Evolutionary conservation across 2,113 vertebrate genomes (phyloP).

Genomic region (Ardeotis arabs): DNA sequence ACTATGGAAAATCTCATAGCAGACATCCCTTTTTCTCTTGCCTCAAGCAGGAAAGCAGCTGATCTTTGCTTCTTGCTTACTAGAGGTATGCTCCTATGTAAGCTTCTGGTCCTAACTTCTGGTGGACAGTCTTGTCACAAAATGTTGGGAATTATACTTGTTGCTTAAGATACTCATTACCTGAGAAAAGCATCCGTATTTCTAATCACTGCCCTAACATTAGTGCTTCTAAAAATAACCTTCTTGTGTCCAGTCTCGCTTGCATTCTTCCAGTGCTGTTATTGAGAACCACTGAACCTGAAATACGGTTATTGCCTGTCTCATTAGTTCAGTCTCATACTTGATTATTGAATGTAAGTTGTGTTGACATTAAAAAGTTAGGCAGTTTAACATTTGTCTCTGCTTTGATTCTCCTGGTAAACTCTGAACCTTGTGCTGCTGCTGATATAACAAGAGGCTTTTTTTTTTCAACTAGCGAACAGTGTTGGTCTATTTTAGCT

Average conservation of each 20-base stretch:
- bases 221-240: conserved; percentile 17
- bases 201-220: background rate
- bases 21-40: background rate
- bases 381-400: background rate
- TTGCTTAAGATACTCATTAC: background rate
- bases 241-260: background rate
- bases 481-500: background rate
- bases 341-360: background rate
- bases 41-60: background rate
- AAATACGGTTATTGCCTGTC: background rate
- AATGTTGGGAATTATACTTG: background rate
- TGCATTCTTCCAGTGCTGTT: background rate
- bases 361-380: background rate
- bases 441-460: background rate
- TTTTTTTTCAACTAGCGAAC: background rate
- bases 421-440: background rate
- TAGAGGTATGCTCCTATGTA: background rate
- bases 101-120: background rate
- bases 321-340: conserved; percentile 19
- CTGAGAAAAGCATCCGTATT: background rate
- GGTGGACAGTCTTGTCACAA: background rate
- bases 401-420: background rate
- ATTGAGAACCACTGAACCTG: background rate
- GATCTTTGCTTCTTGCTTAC: background rate
- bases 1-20: background rate